Percentiles rank a stretch among this genome's conserved stretches.
These are phyloP conservation scores for Botia almorhae DNA, from an alignment of 2,797 vertebrate species.

Conservation along the genomic window DNA sequence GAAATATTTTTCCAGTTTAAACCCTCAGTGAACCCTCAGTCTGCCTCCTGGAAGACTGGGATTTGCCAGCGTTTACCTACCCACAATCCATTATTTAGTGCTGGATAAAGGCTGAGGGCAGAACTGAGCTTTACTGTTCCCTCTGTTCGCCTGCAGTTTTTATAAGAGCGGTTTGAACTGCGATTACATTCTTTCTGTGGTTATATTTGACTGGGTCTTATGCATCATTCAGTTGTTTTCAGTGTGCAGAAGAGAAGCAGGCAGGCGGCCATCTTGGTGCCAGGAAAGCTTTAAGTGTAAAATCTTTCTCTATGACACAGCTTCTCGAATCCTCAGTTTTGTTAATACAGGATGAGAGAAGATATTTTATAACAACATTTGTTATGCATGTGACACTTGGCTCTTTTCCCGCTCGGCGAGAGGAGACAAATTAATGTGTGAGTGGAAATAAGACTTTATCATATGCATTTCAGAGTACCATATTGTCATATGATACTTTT, in stretches of 20 bases:
- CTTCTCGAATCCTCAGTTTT: constrained; percentile 34
- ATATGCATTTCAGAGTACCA: constrained; percentile 14
- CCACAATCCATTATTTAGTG: constrained; percentile 72
- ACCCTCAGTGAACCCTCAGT: constrained; percentile 31
- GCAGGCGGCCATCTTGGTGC: constrained; percentile 13
- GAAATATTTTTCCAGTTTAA: constrained; percentile 37
- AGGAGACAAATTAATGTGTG: constrained; percentile 28
- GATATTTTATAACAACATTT: constrained; percentile 34
- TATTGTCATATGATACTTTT: constrained; percentile 38
- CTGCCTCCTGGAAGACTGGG: constrained; percentile 41
- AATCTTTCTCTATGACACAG: constrained; percentile 7
- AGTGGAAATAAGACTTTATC: constrained; percentile 22
- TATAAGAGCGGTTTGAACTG: constrained; percentile 18
- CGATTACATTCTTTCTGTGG: constrained; percentile 40
- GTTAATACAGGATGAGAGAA: constrained; percentile 42
- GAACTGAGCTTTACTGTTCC: constrained; percentile 13
- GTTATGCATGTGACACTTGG: constrained; percentile 33
- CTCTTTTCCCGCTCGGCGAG: constrained; percentile 22
- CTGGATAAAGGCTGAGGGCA: constrained; percentile 62
- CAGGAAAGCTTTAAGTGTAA: constrained; percentile 32
- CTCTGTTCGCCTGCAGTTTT: neutral
- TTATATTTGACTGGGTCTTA: constrained; percentile 39
- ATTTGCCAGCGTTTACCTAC: constrained; percentile 56
- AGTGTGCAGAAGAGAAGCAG: constrained; percentile 26
- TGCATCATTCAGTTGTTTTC: constrained; percentile 42